Evolutionary conservation across 2,888 invertebrate genomes (phyloP).

Genomic region (Ypsolopha scabrella): DNA sequence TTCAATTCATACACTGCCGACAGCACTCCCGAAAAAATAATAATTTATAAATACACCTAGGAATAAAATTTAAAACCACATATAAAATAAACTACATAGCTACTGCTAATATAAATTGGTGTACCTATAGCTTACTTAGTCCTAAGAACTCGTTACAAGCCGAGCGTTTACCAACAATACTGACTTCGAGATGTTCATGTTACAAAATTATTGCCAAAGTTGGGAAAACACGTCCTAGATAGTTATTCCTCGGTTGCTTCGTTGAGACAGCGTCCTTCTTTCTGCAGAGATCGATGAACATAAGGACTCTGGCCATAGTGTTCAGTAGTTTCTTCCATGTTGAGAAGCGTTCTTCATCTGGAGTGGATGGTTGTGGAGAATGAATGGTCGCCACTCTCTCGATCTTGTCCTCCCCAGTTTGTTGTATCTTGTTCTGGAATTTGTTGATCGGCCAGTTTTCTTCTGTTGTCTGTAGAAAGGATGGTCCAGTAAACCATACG

Average conservation of each 20-base stretch:
- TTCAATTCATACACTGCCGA: constrained; percentile 1
- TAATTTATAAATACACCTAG: constrained; percentile 3
- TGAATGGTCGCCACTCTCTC: too few species aligned
- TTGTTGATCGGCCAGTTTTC: too few species aligned
- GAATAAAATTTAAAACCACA: constrained; percentile 14
- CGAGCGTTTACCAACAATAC: constrained; percentile 54
- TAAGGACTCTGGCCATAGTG: too few species aligned
- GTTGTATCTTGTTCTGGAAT: too few species aligned
- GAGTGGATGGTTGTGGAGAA: too few species aligned
- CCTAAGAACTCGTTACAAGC: constrained; percentile 42
- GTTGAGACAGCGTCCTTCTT: too few species aligned
- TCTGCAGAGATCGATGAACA: too few species aligned
- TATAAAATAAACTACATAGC: constrained; percentile 54
- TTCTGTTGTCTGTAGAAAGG: too few species aligned
- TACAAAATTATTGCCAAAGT: constrained; percentile 52
- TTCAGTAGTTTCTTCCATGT: too few species aligned
- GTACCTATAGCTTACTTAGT: constrained; percentile 55
- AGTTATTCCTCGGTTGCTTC: not conserved
- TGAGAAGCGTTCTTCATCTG: too few species aligned
- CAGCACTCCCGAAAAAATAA: not conserved
- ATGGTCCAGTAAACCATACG: too few species aligned
- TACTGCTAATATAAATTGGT: constrained; percentile 52
- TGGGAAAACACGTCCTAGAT: not conserved
- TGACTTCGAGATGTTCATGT: constrained; percentile 53
- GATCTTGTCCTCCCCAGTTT: too few species aligned